Base-by-base conservation (phyloP, 2,888 invertebrate genomes). In the Actias luna region DNA sequence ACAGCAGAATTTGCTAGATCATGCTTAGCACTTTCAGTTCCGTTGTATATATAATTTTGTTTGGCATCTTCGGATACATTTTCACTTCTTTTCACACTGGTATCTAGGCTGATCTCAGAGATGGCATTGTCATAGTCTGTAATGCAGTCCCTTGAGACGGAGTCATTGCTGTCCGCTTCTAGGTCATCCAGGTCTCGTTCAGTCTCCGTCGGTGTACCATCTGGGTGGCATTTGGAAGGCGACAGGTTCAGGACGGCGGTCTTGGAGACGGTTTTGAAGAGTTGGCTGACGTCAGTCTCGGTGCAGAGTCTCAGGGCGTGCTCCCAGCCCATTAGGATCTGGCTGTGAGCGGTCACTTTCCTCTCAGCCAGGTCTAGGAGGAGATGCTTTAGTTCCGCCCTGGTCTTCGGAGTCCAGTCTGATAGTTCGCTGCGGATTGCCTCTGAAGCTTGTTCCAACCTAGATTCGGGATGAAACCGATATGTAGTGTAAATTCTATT, bases 221-320 rank as follows among this genome's bases (percentile, higher is more conserved):
- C 55, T 2, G 29, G 29, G 27, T 14, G 55, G 14, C 29, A 29
- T 55, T 55, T 55, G 16, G 55, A 29, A 7, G 55, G 55, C 16
- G 55, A 55, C 29, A 55, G 14, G 55, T 55, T 55, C n/a, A 55
- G n/a, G 27, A 91, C 87, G 1, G 90, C 91, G 0, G 77, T 80
- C 67, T 84, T 87, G 0, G 92, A 92, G 0, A 92, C 92, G 0
- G 92, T 92, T 61, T 91, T 89, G 74, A 92, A 92, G 7, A 92
- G 65, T 3, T 88, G 84, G 0, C 75, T 76, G 0, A 77, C 65
- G 52, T 84, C 81, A 0, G 83, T 64, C 16, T 87, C 88, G 0
- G 83, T 79, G 1, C 88, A 81, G 0, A 88, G 70, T 18, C 80
- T 81, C 0, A 89, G 67, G 0, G 89, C 89, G 59, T 82, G 74